Conservation (phyloP, 2,888 invertebrate species). For the Cephus pygmeus region DNA sequence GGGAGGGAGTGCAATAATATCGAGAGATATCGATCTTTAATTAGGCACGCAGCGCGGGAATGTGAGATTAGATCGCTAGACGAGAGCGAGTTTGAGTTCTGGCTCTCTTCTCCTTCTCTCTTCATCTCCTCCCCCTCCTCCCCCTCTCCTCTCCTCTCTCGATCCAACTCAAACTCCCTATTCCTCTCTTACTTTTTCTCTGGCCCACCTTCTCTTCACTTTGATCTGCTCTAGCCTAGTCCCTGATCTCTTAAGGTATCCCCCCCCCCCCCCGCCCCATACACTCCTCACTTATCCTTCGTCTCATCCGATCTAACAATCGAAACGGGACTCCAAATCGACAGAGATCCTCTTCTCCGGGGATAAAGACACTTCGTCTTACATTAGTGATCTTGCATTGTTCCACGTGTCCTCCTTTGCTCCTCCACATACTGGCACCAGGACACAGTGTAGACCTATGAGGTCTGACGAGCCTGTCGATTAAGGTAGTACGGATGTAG, state of each 20-base stretch:
- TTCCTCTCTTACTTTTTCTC: not conserved
- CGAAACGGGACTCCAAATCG: not conserved
- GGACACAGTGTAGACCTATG: not conserved
- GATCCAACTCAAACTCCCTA: not conserved
- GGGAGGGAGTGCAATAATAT: slow-evolving; percentile 63
- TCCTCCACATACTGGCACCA: not conserved
- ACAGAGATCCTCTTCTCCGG: not conserved
- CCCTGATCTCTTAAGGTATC: not conserved
- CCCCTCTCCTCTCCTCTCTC: not conserved
- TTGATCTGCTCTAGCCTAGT: not conserved
- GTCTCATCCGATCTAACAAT: not conserved
- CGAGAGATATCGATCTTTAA: slow-evolving; percentile 66
- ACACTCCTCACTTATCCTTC: not conserved
- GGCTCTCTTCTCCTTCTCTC: slow-evolving; percentile 23
- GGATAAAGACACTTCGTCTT: not conserved
- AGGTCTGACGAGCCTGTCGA: not conserved
- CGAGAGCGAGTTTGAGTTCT: slow-evolving; percentile 44
- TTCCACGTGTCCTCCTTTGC: not conserved
- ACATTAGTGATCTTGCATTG: not conserved
- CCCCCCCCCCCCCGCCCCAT: not conserved
- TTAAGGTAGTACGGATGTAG: not conserved
- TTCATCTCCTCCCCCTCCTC: slow-evolving; percentile 26
- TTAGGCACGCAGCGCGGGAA: slow-evolving; percentile 66
- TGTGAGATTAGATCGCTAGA: slow-evolving; percentile 62
- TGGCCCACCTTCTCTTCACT: not conserved